These are phyloP conservation scores for Numida meleagris DNA, from an alignment of 2,113 vertebrate species.

Conservation along the genomic window DNA sequence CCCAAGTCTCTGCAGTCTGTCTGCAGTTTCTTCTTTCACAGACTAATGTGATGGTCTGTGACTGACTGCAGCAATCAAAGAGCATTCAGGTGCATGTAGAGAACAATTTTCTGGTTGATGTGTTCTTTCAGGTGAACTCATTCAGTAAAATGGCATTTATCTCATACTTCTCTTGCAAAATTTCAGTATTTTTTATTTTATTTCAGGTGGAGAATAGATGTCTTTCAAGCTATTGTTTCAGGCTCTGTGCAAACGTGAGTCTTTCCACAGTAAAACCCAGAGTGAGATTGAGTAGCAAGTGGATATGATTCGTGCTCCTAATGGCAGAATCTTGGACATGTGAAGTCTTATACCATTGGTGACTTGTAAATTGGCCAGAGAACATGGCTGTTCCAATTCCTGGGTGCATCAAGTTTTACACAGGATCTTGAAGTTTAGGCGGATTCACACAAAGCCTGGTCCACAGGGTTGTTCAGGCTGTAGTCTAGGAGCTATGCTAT, in stretches of 20 bases:
- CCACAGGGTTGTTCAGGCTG: accelerated
- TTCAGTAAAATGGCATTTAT: conserved; percentile 43
- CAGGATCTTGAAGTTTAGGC: not conserved
- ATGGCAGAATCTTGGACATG: not conserved
- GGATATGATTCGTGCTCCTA: not conserved
- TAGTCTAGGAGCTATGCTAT: not conserved
- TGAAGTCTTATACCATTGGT: accelerated
- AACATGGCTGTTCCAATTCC: not conserved
- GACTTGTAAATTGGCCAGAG: not conserved
- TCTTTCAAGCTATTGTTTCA: conserved; percentile 40
- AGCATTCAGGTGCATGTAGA: conserved; percentile 65
- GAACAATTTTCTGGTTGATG: conserved; percentile 66
- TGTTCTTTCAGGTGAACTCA: conserved; percentile 42
- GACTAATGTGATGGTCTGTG: conserved; percentile 51
- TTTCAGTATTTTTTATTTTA: not conserved
- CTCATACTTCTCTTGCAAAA: conserved; percentile 33
- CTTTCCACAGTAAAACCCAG: not conserved
- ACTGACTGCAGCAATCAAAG: conserved; percentile 67
- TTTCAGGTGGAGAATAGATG: not conserved
- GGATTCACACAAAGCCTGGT: not conserved
- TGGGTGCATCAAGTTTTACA: not conserved
- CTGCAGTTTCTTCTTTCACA: conserved; percentile 49
- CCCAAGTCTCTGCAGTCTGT: conserved; percentile 23
- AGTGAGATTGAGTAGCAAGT: not conserved
- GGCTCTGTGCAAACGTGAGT: not conserved